phyloP scores from a whole-genome alignment of 1,140 invertebrate species.

The Heliconius congener region DNA sequence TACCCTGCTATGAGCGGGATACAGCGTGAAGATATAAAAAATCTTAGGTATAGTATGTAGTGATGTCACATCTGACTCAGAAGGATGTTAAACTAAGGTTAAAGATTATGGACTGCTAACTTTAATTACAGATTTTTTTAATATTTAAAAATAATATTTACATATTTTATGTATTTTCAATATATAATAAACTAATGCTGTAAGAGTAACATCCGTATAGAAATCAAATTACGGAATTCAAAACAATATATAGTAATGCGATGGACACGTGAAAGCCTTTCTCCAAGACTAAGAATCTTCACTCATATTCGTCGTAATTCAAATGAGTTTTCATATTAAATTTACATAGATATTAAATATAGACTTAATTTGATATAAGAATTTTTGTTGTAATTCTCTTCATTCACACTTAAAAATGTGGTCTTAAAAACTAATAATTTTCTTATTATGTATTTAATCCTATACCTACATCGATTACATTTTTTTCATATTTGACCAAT shows the following conservation, averaged over 20 bases:
- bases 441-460: no score
- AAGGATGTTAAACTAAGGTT: slow-evolving; percentile 7
- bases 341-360: background rate
- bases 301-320: background rate
- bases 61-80: slow-evolving; percentile 36
- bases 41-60: background rate
- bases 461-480: no score
- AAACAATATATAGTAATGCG: background rate
- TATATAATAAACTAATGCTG: background rate
- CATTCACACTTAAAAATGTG: no score
- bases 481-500: no score
- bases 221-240: slow-evolving; percentile 3
- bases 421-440: no score
- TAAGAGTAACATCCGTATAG: background rate
- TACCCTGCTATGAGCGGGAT: no score
- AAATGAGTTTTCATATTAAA: background rate
- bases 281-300: background rate
- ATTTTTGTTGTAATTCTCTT: no score
- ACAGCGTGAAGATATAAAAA: no score
- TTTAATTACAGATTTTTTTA: background rate
- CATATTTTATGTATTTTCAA: background rate
- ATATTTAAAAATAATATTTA: background rate
- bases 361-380: background rate
- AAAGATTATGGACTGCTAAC: background rate
- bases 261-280: background rate